Percentiles rank a stretch among this genome's conserved stretches.
phyloP scores from a whole-genome alignment of 2,797 vertebrate genomes.

The Dendrocincla fuliginosa region DNA sequence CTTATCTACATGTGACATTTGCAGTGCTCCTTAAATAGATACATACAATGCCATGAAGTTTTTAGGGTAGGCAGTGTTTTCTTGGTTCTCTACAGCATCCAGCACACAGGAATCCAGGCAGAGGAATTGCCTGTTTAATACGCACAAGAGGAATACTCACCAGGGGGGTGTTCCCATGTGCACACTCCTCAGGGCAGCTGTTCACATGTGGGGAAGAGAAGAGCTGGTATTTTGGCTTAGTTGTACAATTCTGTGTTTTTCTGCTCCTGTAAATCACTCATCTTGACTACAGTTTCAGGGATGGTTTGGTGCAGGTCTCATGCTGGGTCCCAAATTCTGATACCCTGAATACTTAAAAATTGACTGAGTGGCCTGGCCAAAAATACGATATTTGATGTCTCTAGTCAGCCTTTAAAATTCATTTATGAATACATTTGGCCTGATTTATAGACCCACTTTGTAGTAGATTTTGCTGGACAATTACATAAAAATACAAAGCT shows the following conservation, averaged over 20 bases:
- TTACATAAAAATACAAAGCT: neutral
- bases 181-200: neutral
- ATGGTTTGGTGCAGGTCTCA: neutral
- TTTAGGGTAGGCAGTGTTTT: neutral
- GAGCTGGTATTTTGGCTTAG: neutral
- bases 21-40: neutral
- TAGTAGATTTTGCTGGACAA: neutral
- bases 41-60: neutral
- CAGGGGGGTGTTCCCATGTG: neutral
- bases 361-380: neutral
- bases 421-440: neutral
- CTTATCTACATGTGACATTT: neutral
- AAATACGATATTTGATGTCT: neutral
- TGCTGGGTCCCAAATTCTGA: neutral
- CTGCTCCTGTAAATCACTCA: neutral
- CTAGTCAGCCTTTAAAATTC: neutral
- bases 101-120: neutral
- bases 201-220: neutral
- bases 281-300: neutral
- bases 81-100: neutral
- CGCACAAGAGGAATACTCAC: neutral
- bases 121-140: neutral
- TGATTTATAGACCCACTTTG: neutral
- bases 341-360: neutral
- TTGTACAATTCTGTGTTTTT: neutral